Percentiles rank a stretch among this genome's conserved stretches.
These are phyloP conservation scores for Heliconius congener DNA, from an alignment of 1,140 invertebrate genomes.

Conservation along the genomic window DNA sequence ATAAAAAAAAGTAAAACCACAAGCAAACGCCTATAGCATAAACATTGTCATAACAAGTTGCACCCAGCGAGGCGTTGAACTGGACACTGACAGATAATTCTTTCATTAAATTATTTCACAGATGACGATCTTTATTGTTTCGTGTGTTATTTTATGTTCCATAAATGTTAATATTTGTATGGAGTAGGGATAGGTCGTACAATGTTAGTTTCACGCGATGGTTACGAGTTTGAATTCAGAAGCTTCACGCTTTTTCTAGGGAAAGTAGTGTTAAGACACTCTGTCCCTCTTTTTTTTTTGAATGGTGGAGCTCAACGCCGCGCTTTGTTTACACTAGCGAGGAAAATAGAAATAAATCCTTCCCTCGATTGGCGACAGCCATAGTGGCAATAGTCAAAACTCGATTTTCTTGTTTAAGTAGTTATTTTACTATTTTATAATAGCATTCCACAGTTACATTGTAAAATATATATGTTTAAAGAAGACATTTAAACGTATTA, in stretches of 20 bases:
- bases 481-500: too few species aligned
- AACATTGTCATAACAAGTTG: neutral
- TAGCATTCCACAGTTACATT: too few species aligned
- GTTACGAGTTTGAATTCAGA: neutral
- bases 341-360: too few species aligned
- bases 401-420: too few species aligned
- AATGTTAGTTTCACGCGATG: neutral
- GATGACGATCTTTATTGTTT: conserved; percentile 21
- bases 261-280: neutral
- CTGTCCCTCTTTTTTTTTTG: neutral
- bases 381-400: too few species aligned
- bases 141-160: conserved; percentile 20
- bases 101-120: conserved; percentile 24
- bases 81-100: conserved; percentile 14
- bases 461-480: too few species aligned
- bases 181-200: neutral
- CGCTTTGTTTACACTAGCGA: too few species aligned
- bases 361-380: too few species aligned
- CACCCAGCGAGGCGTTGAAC: conserved; percentile 8
- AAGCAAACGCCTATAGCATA: neutral
- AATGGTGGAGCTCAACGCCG: neutral
- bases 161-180: neutral
- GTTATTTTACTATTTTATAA: too few species aligned
- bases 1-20: neutral
- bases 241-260: neutral